A percentile compares a stretch with the other conserved stretches of the same genome.
phyloP scores from a whole-genome alignment of 2,888 invertebrate genomes.

The Protophormia terraenovae region DNA sequence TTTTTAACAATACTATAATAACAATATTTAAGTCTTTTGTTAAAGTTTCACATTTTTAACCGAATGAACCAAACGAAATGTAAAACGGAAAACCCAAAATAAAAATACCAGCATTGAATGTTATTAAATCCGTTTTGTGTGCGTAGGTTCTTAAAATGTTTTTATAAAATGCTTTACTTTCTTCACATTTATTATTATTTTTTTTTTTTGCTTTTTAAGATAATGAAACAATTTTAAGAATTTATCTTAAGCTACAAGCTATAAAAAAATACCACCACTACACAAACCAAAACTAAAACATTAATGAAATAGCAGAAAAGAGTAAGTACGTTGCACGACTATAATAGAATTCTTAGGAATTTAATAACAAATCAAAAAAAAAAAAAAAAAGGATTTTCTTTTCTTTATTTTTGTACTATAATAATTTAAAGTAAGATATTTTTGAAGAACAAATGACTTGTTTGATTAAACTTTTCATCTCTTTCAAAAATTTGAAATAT shows the following conservation, averaged over 20 bases:
- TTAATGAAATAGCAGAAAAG: background rate
- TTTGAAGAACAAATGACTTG: background rate
- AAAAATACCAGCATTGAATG: background rate
- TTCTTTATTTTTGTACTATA: background rate
- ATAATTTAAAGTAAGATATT: background rate
- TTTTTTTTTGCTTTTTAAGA: background rate
- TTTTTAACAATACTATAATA: background rate
- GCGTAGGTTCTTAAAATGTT: background rate
- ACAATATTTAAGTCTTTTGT: background rate
- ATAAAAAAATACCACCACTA: slow-evolving; percentile 3
- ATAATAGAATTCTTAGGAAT: background rate
- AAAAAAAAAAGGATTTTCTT: background rate
- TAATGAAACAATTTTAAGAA: slow-evolving; percentile 35
- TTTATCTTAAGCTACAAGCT: slow-evolving; percentile 34
- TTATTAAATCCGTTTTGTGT: slow-evolving; percentile 9
- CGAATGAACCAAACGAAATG: background rate
- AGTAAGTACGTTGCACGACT: background rate
- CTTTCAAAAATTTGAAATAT: background rate
- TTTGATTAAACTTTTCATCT: slow-evolving; percentile 16
- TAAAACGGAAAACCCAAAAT: slow-evolving; percentile 12
- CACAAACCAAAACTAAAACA: background rate
- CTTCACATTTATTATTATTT: too few species aligned
- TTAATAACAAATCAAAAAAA: background rate
- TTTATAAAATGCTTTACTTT: background rate
- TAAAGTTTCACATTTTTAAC: background rate